These are phyloP conservation scores for Caranx melampygus DNA, from an alignment of 2,113 vertebrate genomes.

Conservation along the genomic window DNA sequence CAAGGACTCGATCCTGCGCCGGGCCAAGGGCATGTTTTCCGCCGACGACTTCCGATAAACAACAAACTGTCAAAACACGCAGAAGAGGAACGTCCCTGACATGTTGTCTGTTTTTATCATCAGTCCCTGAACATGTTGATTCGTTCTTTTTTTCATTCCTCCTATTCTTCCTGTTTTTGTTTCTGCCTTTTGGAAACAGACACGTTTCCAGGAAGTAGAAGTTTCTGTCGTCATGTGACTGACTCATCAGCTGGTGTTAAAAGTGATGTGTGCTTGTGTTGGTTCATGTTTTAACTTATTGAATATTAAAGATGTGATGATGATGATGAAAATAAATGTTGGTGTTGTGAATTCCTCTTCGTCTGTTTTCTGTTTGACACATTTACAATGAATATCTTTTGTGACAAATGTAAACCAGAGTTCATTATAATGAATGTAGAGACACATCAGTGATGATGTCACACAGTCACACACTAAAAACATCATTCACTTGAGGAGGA, in stretches of 20 bases:
- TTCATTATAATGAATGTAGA: no score
- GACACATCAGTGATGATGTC: no score
- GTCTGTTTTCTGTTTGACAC: no score
- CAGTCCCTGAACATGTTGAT: not conserved
- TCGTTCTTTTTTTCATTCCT: not conserved
- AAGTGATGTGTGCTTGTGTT: not conserved
- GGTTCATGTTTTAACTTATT: slow-evolving; percentile 61
- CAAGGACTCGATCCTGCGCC: slow-evolving; percentile 95
- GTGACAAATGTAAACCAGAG: no score
- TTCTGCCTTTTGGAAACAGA: not conserved
- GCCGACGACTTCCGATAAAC: slow-evolving; percentile 92
- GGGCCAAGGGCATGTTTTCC: slow-evolving; percentile 94
- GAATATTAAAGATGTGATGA: not conserved
- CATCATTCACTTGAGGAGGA: no score
- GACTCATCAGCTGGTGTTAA: not conserved
- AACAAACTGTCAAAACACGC: not conserved
- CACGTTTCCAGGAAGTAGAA: slow-evolving; percentile 7
- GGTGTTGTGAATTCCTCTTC: no score
- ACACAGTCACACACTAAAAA: no score
- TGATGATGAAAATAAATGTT: not conserved
- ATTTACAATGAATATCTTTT: no score
- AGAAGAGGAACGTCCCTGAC: not conserved
- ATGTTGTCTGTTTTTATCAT: not conserved
- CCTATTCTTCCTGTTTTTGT: not conserved
- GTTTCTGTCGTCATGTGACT: slow-evolving; percentile 9